phyloP scores from a whole-genome alignment of 2,888 invertebrate genomes.

The Phengaris arion region DNA sequence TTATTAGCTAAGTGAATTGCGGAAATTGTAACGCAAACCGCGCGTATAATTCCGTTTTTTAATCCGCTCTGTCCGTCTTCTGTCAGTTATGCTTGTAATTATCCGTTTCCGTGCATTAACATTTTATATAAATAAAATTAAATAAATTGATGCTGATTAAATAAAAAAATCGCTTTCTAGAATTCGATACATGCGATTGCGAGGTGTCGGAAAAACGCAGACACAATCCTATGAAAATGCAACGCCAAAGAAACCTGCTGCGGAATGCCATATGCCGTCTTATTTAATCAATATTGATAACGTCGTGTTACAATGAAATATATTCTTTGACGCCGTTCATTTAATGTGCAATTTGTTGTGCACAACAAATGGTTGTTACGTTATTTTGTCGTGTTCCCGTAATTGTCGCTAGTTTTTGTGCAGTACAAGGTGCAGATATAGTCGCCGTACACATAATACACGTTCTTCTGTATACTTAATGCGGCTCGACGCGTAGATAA shows the following conservation, averaged over 20 bases:
- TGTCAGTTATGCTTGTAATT: slow-evolving; percentile 37
- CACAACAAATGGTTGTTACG: slow-evolving; percentile 58
- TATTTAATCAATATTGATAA: slow-evolving; percentile 56
- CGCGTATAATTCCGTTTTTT: slow-evolving; percentile 38
- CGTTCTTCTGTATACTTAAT: slow-evolving; percentile 45
- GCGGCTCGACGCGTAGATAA: slow-evolving; percentile 41
- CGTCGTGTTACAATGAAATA: slow-evolving; percentile 54
- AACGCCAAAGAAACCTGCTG: slow-evolving; percentile 69
- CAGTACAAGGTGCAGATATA: slow-evolving; percentile 74
- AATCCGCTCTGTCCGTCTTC: slow-evolving; percentile 36
- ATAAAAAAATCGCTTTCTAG: slow-evolving; percentile 67
- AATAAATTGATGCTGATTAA: slow-evolving; percentile 44
- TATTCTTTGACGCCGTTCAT: slow-evolving; percentile 59
- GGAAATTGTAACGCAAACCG: slow-evolving; percentile 32
- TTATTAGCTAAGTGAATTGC: slow-evolving; percentile 28
- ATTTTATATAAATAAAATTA: slow-evolving; percentile 35
- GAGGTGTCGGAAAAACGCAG: slow-evolving; percentile 77
- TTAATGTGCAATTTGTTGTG: slow-evolving; percentile 66
- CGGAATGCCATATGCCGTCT: slow-evolving; percentile 68
- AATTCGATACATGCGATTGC: slow-evolving; percentile 75
- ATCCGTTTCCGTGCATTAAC: slow-evolving; percentile 36
- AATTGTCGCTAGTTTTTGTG: slow-evolving; percentile 77
- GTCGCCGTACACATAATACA: slow-evolving; percentile 47
- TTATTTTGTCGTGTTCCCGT: slow-evolving; percentile 58
- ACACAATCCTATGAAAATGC: slow-evolving; percentile 77